A percentile compares a stretch with the other conserved stretches of the same genome.
phyloP scores from a whole-genome alignment of 2,797 vertebrate species.

The Ispidina lecontei region DNA sequence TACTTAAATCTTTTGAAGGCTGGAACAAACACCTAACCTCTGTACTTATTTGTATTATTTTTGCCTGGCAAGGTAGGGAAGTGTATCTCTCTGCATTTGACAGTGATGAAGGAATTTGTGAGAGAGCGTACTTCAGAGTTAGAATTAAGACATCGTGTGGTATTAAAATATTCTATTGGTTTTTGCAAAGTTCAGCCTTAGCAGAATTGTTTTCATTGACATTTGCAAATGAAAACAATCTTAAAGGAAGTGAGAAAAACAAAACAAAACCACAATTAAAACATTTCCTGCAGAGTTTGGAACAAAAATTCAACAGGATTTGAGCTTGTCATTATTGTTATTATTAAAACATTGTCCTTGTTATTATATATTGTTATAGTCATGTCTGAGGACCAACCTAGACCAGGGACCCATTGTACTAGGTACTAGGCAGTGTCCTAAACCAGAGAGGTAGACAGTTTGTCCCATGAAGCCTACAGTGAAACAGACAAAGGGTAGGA shows the following conservation, averaged over 20 bases:
- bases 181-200: constrained; percentile 17
- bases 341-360: not conserved
- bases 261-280: constrained; percentile 21
- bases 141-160: not conserved
- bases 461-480: not conserved
- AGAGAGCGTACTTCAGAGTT: not conserved
- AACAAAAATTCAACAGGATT: constrained; percentile 6
- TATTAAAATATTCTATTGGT: not conserved
- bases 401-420: not conserved
- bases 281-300: not conserved
- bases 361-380: not conserved
- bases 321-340: not conserved
- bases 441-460: not conserved
- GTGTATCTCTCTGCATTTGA: not conserved
- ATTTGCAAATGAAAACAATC: constrained; percentile 29
- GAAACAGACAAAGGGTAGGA: not conserved
- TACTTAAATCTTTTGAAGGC: not conserved
- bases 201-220: constrained; percentile 25
- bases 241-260: constrained; percentile 28
- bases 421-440: not conserved
- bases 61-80: constrained; percentile 8
- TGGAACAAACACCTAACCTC: not conserved
- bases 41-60: constrained; percentile 4
- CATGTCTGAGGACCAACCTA: not conserved
- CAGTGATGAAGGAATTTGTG: not conserved